phyloP scores from a whole-genome alignment of 2,888 invertebrate species.

The Amphimallon solstitiale region DNA sequence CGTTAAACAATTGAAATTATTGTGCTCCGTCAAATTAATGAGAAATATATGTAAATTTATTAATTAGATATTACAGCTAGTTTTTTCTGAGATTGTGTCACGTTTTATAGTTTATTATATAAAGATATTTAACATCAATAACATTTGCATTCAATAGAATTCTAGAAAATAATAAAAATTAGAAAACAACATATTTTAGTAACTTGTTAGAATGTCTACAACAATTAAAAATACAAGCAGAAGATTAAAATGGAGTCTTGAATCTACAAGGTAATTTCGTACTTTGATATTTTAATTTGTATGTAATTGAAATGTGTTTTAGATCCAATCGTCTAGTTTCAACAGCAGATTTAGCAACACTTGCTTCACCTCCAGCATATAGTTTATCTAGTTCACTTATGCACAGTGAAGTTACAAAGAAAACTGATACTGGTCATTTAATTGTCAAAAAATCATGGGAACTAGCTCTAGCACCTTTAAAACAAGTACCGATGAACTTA shows the following conservation, averaged over 20 bases:
- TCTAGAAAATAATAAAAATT: background rate
- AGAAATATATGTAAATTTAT: background rate
- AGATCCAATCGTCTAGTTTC: conserved; percentile 40
- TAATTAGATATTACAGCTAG: background rate
- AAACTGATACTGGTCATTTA: conserved; percentile 83
- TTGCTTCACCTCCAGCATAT: conserved; percentile 87
- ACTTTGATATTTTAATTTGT: conserved; percentile 4
- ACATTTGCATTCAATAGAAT: background rate
- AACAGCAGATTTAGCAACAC: conserved; percentile 44
- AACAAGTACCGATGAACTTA: conserved; percentile 98
- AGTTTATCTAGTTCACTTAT: conserved; percentile 77
- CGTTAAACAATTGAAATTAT: background rate
- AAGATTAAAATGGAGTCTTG: conserved; percentile 60
- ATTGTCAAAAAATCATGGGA: conserved; percentile 98
- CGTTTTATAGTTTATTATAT: conserved; percentile 1
- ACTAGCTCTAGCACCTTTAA: conserved; percentile 91
- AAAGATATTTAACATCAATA: background rate
- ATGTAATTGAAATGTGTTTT: conserved; percentile 8
- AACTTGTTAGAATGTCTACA: conserved; percentile 29
- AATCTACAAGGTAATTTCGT: conserved; percentile 55
- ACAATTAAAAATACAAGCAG: conserved; percentile 41
- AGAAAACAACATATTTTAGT: background rate
- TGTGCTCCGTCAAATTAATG: background rate
- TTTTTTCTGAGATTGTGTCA: background rate
- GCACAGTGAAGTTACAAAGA: conserved; percentile 82